Base-by-base conservation (phyloP, 2,888 invertebrate genomes). In the Chorisops tibialis region DNA sequence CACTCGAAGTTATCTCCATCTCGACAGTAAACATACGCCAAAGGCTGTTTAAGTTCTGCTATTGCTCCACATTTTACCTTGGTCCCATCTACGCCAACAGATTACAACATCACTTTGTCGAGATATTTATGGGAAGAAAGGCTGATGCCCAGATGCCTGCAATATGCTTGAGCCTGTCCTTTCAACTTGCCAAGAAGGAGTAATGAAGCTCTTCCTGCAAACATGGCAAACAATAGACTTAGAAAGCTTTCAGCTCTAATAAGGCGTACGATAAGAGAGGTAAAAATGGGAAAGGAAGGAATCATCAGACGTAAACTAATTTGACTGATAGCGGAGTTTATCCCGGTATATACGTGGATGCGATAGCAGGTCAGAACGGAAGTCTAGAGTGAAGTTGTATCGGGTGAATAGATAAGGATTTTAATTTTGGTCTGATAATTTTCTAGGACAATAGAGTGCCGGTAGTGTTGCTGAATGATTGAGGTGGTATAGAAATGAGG, bases 21-120 rank as follows among this genome's bases (percentile, higher is more conserved):
- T 11, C 19, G 11, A 48, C 12, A 22, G 2, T 18, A 22, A 12
- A 38, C 38, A 38, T 19, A 38, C 19, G 51, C 51, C 51, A 4
- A 37, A 51, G 51, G 51, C 51, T 37, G 18, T 30, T 51, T 14
- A 51, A 2, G 35, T 38, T 38, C 38, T 37, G 38, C 51, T 37
- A 35, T 38, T 37, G 51, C 51, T 51, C 51, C 21, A 51, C 38
- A 37, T 51, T 51, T 19, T 51, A 35, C 37, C 50, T 37, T 51
- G n/a, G 18, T 51, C 18, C 38, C 7, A 48, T 22, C 22, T 22
- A 48, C 22, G 22, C 48, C 48, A 48, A 22, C 48, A 48, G 48
- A 48, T 48, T 48, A 48, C 48, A 45, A 18, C 45, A 22, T 48
- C 48, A 22, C 48, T 24, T n/a, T 48, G 22, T 4, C 22, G 22